Conservation (phyloP, 2,113 vertebrate genomes). For the Haliaeetus leucogaster region DNA sequence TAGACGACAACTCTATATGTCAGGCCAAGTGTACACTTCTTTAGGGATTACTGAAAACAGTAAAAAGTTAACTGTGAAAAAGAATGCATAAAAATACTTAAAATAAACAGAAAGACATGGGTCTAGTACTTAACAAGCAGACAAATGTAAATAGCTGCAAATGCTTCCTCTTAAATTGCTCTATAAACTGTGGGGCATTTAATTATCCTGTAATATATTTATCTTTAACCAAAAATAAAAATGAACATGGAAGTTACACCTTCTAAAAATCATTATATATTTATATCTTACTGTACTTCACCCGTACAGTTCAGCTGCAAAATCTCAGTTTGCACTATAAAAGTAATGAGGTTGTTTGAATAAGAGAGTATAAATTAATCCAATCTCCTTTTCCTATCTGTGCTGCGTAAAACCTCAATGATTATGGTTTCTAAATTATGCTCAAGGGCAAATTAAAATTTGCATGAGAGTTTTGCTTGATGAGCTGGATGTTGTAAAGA, state of each 20-base stretch:
- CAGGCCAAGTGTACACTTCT: constrained; percentile 92
- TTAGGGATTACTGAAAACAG: constrained; percentile 85
- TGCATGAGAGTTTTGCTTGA: constrained; percentile 94
- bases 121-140: constrained; percentile 50
- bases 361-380: constrained; percentile 95
- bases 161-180: constrained; percentile 47
- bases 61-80: constrained; percentile 78
- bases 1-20: constrained; percentile 94
- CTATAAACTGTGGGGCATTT: constrained; percentile 53
- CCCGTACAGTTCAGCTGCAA: constrained; percentile 84
- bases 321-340: constrained; percentile 90
- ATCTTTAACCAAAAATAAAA: constrained; percentile 65
- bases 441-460: constrained; percentile 99
- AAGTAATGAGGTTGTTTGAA: constrained; percentile 98
- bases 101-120: constrained; percentile 62
- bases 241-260: constrained; percentile 52
- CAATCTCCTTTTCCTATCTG: constrained; percentile 88
- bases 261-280: constrained; percentile 67
- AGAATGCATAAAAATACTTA: constrained; percentile 71
- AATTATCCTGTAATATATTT: constrained; percentile 66
- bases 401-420: constrained; percentile 94
- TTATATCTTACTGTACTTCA: constrained; percentile 76
- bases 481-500: constrained; percentile 87
- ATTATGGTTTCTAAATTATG: constrained; percentile 99
- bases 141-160: constrained; percentile 67